Percentiles rank a stretch among this genome's conserved stretches.
These are phyloP conservation scores for Poecilobothrus nobilitatus DNA, from an alignment of 2,888 invertebrate species.

Conservation along the genomic window DNA sequence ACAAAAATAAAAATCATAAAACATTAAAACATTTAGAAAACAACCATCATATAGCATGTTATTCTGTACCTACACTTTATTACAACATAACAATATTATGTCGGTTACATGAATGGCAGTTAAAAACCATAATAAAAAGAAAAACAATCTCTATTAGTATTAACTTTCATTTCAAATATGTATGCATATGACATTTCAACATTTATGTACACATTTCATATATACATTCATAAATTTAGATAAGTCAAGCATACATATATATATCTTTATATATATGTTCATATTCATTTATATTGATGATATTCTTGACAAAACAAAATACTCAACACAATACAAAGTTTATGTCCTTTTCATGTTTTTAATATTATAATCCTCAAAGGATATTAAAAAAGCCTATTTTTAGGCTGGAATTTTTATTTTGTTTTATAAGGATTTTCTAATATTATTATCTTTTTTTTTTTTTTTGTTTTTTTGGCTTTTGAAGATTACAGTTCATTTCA, in stretches of 20 bases:
- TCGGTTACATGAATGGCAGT: background rate
- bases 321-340: background rate
- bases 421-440: background rate
- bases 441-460: no score
- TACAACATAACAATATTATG: background rate
- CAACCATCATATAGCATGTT: no score
- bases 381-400: background rate
- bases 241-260: no score
- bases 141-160: no score
- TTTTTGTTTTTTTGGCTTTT: background rate
- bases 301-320: background rate
- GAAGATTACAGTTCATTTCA: background rate
- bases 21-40: no score
- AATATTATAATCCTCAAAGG: slow-evolving; percentile 1
- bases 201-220: no score
- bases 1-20: background rate
- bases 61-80: background rate
- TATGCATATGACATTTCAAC: background rate
- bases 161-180: background rate
- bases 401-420: background rate
- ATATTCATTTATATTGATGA: background rate
- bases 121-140: background rate
- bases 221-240: no score
- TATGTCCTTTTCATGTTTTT: slow-evolving; percentile 3
- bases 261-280: background rate